Base-by-base conservation (phyloP, 2,888 invertebrate genomes). In the Perizoma flavofasciatum region DNA sequence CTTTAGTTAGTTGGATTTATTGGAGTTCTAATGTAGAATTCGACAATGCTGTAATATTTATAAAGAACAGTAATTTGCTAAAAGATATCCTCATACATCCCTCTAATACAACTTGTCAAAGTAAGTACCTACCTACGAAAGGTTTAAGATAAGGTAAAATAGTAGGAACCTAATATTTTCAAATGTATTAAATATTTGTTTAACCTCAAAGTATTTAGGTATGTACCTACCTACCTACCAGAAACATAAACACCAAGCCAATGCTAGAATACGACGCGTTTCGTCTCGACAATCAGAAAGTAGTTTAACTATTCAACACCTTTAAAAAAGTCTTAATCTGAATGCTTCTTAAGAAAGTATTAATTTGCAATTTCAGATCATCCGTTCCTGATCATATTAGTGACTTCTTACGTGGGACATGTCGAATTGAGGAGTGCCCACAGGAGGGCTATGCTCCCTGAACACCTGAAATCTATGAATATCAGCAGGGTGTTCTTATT, bases 331-430 rank as follows among this genome's bases (percentile, higher is more conserved):
- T n/a, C n/a, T n/a, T n/a, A n/a, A n/a, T 2, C 22, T 22, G 22
- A 22, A 22, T 3, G 1, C 22, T 22, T 37, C 37, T 37, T 1
- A 37, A 6, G 37, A 37, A 6, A 37, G n/a, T 34, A 8, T 33
- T 40, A n/a, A 1, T 49, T 33, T 40, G 5, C 0, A 45, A 39
- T 83, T 83, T 43, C 80, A 89, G 89, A 62, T 50, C 66, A 70
- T 4, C 70, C 75, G 43, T 79, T 82, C 39, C 57, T 88, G 43
- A 57, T 93, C 33, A 89, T 95, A 54, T 90, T 97, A 58, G 94
- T 97, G 33, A 96, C 96, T 9, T 97, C 96, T 0, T 96, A 96
- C 83, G 95, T 95, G 11, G 95, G 95, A 0, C 95, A 97, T 81
- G 92, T 95, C 37, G 94, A 95, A 70, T 81, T 94, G 40, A 92